These are phyloP conservation scores for Tenebrosternarchus preto DNA, from an alignment of 2,113 vertebrate species.

Conservation along the genomic window DNA sequence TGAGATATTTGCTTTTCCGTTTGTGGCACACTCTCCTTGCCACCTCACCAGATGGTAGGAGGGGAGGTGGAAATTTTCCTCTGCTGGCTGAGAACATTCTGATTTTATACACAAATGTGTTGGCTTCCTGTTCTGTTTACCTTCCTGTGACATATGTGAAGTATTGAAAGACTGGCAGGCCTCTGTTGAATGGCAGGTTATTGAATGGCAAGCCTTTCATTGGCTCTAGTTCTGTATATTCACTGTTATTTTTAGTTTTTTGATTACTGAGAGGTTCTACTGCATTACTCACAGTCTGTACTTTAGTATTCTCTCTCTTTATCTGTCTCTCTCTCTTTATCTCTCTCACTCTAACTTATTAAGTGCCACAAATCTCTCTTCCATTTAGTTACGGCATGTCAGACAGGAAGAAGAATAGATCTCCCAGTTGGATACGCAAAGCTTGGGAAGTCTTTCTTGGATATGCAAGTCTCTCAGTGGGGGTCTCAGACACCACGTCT, in stretches of 20 bases:
- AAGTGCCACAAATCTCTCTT: too few relatives aligned
- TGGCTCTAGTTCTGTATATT: background rate
- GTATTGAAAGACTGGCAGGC: too few relatives aligned
- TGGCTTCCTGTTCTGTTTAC: background rate
- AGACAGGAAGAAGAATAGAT: background rate
- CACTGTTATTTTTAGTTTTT: background rate
- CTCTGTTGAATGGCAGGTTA: too few relatives aligned
- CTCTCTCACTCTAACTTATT: too few relatives aligned
- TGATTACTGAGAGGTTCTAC: background rate
- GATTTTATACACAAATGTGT: background rate
- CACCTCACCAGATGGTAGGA: background rate
- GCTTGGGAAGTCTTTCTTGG: background rate
- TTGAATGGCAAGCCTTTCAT: background rate
- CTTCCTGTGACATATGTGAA: background rate
- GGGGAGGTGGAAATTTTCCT: conserved; percentile 10
- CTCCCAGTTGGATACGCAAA: background rate
- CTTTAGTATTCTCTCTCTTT: too few relatives aligned
- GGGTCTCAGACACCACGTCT: conserved; percentile 9
- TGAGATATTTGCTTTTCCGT: conserved; percentile 38
- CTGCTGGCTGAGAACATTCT: conserved; percentile 9
- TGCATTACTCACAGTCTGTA: too few relatives aligned
- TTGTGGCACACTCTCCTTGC: conserved; percentile 6
- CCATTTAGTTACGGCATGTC: background rate
- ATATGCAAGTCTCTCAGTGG: conserved; percentile 18
- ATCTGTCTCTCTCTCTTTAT: too few relatives aligned